These are phyloP conservation scores for Octopus sinensis DNA, from an alignment of 1,140 invertebrate species.

Conservation along the genomic window DNA sequence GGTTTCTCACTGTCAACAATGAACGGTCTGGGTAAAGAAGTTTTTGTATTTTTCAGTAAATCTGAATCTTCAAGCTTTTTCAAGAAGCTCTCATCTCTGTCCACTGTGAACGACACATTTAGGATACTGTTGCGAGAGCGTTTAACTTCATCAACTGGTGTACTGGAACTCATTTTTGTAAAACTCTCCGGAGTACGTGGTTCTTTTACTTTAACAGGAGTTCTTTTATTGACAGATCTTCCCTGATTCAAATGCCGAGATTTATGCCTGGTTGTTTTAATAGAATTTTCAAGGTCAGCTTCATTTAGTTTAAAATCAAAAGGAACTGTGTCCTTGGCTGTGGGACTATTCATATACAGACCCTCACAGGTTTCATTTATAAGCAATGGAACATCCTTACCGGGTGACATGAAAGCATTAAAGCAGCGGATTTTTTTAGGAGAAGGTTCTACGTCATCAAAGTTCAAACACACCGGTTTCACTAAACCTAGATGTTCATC, in stretches of 20 bases:
- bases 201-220: no score
- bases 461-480: not conserved
- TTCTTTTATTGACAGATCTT: no score
- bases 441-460: not conserved
- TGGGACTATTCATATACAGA: not conserved
- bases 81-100: not conserved
- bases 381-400: not conserved
- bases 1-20: not conserved
- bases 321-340: no score
- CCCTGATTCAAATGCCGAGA: no score
- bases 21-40: no score
- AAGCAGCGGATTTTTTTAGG: not conserved
- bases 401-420: not conserved
- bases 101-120: not conserved
- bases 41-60: no score
- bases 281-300: no score
- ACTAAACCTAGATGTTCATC: not conserved
- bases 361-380: not conserved
- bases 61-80: no score
- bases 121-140: not conserved
- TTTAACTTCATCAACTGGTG: not conserved
- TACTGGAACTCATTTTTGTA: no score
- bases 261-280: no score
- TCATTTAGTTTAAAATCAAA: no score
- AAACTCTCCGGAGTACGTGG: no score